Evolutionary conservation across 1,140 invertebrate genomes (phyloP).

Genomic region (Neodiprion lecontei): DNA sequence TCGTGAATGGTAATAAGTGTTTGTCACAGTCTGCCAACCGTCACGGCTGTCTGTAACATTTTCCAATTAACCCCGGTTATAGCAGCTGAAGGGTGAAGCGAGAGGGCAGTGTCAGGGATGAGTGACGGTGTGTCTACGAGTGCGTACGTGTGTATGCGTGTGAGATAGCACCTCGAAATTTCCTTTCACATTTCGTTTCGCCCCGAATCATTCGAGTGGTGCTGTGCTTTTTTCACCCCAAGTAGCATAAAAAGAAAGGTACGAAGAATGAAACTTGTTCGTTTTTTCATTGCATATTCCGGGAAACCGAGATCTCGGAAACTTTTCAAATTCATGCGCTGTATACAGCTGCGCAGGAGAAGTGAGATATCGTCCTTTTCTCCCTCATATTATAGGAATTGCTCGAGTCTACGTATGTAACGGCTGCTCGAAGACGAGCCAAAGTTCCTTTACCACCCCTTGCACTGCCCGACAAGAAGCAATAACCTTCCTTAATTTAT

Average conservation of each 20-base stretch:
- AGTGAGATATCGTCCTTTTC: too few species aligned
- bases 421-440: too few species aligned
- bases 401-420: too few species aligned
- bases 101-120: not conserved
- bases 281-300: too few species aligned
- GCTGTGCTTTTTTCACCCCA: not conserved
- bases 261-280: not conserved
- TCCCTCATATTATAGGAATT: too few species aligned
- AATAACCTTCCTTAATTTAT: not conserved
- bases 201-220: not conserved
- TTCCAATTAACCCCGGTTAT: slow-evolving; percentile 4
- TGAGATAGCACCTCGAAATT: not conserved
- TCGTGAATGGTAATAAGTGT: slow-evolving; percentile 5
- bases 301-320: too few species aligned
- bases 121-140: not conserved
- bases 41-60: slow-evolving; percentile 5
- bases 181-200: not conserved
- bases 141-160: too few species aligned
- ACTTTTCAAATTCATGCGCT: too few species aligned
- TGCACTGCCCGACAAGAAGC: not conserved
- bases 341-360: too few species aligned
- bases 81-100: not conserved
- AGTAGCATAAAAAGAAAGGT: not conserved
- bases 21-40: slow-evolving; percentile 4
- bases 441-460: not conserved